Conservation (phyloP, 2,113 vertebrate species). For the Trogon surrucura region DNA sequence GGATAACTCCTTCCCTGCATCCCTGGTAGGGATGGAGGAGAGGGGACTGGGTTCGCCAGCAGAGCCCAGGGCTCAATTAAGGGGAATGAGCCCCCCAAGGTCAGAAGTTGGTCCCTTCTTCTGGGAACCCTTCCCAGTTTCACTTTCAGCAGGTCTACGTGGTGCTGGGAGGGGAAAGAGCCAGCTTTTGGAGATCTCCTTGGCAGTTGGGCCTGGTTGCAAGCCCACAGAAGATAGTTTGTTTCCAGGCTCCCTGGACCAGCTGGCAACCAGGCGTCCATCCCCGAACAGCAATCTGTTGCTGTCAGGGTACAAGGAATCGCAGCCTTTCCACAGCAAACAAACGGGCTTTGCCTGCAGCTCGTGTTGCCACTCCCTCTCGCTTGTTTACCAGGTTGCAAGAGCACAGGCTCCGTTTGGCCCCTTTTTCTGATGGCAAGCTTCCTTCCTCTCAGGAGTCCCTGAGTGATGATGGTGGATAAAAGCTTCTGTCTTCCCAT, state of each 20-base stretch:
- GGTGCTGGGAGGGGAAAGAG: neutral
- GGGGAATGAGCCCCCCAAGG: neutral
- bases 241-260: neutral
- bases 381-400: neutral
- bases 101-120: neutral
- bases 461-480: neutral
- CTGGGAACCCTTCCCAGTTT: neutral
- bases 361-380: neutral
- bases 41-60: neutral
- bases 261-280: neutral
- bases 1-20: no score
- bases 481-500: neutral
- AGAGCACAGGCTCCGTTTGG: neutral
- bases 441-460: neutral
- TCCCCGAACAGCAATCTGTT: slow-evolving; percentile 10
- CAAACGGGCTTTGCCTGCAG: neutral
- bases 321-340: neutral
- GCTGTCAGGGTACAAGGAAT: neutral
- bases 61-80: neutral
- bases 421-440: no score
- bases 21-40: neutral
- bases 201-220: neutral
- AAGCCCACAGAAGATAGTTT: neutral
- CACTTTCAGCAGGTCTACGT: neutral
- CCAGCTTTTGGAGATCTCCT: neutral